These are phyloP conservation scores for Merops nubicus DNA, from an alignment of 2,113 vertebrate species.

Conservation along the genomic window DNA sequence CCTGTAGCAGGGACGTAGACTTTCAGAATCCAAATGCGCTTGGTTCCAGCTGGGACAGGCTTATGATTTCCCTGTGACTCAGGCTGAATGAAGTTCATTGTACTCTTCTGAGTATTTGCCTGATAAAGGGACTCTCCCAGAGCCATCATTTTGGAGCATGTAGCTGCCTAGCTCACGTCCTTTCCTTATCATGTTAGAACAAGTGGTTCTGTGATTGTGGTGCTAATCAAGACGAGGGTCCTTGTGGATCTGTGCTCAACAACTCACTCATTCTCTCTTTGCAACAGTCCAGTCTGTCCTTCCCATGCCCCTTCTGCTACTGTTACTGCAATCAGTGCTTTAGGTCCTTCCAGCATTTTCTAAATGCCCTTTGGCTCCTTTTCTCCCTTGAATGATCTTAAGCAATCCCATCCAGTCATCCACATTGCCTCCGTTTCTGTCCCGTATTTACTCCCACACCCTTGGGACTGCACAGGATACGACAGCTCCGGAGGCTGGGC, in stretches of 20 bases:
- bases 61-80: background rate
- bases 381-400: background rate
- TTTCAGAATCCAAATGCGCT: background rate
- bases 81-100: background rate
- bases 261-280: background rate
- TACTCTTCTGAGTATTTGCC: background rate
- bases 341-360: background rate
- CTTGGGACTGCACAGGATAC: background rate
- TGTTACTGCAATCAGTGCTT: background rate
- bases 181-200: slow-evolving; percentile 38
- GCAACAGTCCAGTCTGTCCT: background rate
- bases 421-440: background rate
- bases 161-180: slow-evolving; percentile 31
- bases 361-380: background rate
- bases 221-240: slow-evolving; percentile 43
- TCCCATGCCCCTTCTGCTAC: background rate
- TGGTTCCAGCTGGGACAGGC: background rate
- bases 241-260: slow-evolving; percentile 28
- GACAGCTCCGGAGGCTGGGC: background rate
- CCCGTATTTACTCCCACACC: background rate
- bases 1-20: background rate
- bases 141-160: background rate
- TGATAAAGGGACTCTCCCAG: background rate
- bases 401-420: background rate
- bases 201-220: slow-evolving; percentile 2